A percentile compares a stretch with the other conserved stretches of the same genome.
phyloP scores from a whole-genome alignment of 2,888 invertebrate genomes.

The Drosophila setosimentum region DNA sequence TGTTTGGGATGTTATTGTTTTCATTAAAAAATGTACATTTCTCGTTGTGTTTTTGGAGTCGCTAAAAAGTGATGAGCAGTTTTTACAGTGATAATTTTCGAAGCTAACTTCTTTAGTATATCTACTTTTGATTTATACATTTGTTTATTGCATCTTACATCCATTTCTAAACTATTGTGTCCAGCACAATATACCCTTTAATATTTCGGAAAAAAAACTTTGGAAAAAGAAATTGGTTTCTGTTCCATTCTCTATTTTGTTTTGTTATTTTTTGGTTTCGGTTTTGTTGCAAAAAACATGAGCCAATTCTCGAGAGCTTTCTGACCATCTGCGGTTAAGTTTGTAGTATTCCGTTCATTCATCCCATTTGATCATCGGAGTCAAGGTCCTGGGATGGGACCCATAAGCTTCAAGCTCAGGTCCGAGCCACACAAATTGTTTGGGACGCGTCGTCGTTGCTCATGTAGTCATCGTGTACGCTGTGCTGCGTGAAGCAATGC shows the following conservation, averaged over 20 bases:
- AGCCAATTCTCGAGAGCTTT: slow-evolving; percentile 73
- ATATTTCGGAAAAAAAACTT: slow-evolving; percentile 18
- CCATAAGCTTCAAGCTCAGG: slow-evolving; percentile 30
- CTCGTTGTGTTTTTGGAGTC: background rate
- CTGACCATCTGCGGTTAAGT: slow-evolving; percentile 79
- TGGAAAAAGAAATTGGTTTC: slow-evolving; percentile 46
- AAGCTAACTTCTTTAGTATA: background rate
- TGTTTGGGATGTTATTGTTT: background rate
- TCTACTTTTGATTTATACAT: background rate
- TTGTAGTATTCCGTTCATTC: slow-evolving; percentile 52
- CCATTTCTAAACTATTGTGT: background rate
- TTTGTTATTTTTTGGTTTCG: slow-evolving; percentile 9
- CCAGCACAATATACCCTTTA: slow-evolving; percentile 17
- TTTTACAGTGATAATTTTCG: background rate
- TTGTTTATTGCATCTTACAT: background rate
- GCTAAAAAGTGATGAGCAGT: background rate
- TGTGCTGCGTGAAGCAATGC: slow-evolving; percentile 73
- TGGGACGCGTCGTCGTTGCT: slow-evolving; percentile 51
- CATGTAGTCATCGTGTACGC: slow-evolving; percentile 21
- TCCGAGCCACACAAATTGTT: slow-evolving; percentile 67
- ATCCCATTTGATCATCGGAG: slow-evolving; percentile 50
- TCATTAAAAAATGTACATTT: background rate
- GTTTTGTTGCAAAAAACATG: slow-evolving; percentile 58
- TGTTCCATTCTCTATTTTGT: slow-evolving; percentile 8
- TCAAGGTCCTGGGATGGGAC: slow-evolving; percentile 12